phyloP scores from a whole-genome alignment of 2,888 invertebrate species.

The Cephus runcator region DNA sequence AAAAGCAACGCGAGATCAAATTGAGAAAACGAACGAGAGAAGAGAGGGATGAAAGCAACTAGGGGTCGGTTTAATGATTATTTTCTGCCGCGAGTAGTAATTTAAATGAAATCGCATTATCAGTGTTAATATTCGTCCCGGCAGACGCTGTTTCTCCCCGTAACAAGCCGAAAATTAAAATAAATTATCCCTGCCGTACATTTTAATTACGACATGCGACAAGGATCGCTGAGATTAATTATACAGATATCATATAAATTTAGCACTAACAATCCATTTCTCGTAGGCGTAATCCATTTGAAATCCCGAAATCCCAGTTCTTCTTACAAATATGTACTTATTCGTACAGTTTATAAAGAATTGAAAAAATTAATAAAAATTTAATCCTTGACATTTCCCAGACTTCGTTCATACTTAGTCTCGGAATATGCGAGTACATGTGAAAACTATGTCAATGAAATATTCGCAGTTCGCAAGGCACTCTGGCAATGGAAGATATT shows the following conservation, averaged over 20 bases:
- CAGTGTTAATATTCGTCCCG: conserved; percentile 11
- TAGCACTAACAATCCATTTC: neutral
- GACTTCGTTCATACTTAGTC: neutral
- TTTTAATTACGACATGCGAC: conserved; percentile 10
- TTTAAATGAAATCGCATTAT: conserved; percentile 8
- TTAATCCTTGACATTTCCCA: neutral
- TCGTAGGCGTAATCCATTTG: neutral
- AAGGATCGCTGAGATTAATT: neutral
- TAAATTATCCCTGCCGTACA: conserved; percentile 13
- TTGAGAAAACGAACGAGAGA: neutral
- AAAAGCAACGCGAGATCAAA: neutral
- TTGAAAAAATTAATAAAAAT: neutral
- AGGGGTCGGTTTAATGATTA: conserved; percentile 7
- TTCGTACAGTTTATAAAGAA: conserved; percentile 2
- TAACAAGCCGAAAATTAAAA: conserved; percentile 14
- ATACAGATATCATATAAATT: neutral
- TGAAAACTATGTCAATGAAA: conserved; percentile 33
- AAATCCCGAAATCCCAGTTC: neutral
- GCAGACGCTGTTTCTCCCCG: conserved; percentile 4
- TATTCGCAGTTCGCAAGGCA: conserved; percentile 10
- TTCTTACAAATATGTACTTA: neutral
- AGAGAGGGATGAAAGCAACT: neutral
- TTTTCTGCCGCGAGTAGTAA: conserved; percentile 11
- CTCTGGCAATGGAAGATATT: conserved; percentile 45
- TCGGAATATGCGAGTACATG: neutral